Percentiles rank a stretch among this genome's conserved stretches.
These are phyloP conservation scores for Drosophila rellima DNA, from an alignment of 2,888 invertebrate genomes.

Conservation along the genomic window DNA sequence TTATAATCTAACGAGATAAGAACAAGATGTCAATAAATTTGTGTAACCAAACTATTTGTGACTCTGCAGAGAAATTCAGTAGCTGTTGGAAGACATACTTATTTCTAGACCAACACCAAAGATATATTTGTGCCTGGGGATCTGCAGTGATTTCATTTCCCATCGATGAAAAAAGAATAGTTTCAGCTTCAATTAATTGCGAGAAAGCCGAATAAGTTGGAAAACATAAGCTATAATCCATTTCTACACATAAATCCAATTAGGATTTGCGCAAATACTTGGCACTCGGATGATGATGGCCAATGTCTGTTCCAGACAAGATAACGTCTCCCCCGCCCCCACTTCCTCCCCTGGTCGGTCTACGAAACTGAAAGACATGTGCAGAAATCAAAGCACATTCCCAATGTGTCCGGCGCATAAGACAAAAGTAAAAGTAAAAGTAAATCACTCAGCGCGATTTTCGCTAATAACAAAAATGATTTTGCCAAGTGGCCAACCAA, in stretches of 20 bases:
- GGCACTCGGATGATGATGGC: slow-evolving; percentile 50
- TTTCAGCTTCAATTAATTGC: slow-evolving; percentile 63
- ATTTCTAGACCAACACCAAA: slow-evolving; percentile 6
- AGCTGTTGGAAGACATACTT: slow-evolving; percentile 6
- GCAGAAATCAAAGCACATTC: slow-evolving; percentile 65
- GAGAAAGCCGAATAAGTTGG: slow-evolving; percentile 46
- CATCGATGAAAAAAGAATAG: slow-evolving; percentile 8
- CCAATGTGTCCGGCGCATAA: slow-evolving; percentile 49
- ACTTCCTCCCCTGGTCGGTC: background rate
- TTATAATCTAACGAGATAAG: slow-evolving; percentile 25
- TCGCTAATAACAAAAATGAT: slow-evolving; percentile 83
- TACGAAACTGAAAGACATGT: slow-evolving; percentile 36
- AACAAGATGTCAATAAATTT: slow-evolving; percentile 30
- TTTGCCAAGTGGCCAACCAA: slow-evolving; percentile 58
- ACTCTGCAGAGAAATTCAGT: slow-evolving; percentile 11
- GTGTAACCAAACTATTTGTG: background rate
- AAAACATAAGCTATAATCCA: slow-evolving; percentile 78
- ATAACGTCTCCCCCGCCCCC: slow-evolving; percentile 41
- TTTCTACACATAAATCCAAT: slow-evolving; percentile 81
- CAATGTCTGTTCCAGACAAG: slow-evolving; percentile 55
- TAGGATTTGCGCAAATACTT: slow-evolving; percentile 75
- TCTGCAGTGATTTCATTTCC: slow-evolving; percentile 9
- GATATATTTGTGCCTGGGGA: slow-evolving; percentile 1
- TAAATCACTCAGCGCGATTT: slow-evolving; percentile 83
- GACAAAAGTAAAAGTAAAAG: slow-evolving; percentile 81